phyloP scores from a whole-genome alignment of 2,888 invertebrate species.

The Drosophila kuntzei region DNA sequence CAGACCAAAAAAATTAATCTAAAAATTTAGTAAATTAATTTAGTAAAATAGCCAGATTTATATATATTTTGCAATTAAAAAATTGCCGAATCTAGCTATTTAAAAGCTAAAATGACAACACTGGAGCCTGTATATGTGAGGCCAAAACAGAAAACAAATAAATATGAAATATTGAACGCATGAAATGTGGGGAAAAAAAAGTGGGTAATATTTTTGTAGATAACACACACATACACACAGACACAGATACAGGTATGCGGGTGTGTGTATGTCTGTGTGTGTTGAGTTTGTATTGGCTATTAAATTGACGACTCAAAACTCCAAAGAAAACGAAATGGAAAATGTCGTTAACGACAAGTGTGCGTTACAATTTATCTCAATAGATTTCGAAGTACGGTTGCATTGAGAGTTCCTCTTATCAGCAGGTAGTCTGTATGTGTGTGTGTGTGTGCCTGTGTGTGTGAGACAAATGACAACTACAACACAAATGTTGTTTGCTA shows the following conservation, averaged over 20 bases:
- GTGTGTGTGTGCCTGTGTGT: constrained; percentile 18
- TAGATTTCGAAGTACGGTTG: constrained; percentile 50
- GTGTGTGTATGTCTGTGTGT: constrained; percentile 17
- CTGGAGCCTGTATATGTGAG: constrained; percentile 35
- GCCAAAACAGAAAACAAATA: constrained; percentile 64
- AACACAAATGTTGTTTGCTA: constrained; percentile 58
- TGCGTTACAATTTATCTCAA: constrained; percentile 74
- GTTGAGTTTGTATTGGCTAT: constrained; percentile 68
- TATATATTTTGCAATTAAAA: not conserved
- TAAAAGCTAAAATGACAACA: not conserved
- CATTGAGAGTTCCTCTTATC: constrained; percentile 55
- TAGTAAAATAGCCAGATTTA: not conserved
- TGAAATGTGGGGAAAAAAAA: constrained; percentile 68
- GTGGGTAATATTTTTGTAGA: constrained; percentile 69
- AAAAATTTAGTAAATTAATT: too few species aligned
- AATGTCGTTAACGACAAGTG: constrained; percentile 28
- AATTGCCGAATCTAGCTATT: not conserved
- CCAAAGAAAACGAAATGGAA: constrained; percentile 58
- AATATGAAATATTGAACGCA: constrained; percentile 79
- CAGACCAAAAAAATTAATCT: too few species aligned
- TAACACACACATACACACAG: constrained; percentile 45
- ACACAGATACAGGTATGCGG: constrained; percentile 25
- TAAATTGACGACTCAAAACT: constrained; percentile 46
- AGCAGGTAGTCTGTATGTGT: constrained; percentile 41
- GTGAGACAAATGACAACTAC: constrained; percentile 57